These are phyloP conservation scores for Montipora sp. DNA, from an alignment of 64 coral and sea anemone species.

Conservation along the genomic window DNA sequence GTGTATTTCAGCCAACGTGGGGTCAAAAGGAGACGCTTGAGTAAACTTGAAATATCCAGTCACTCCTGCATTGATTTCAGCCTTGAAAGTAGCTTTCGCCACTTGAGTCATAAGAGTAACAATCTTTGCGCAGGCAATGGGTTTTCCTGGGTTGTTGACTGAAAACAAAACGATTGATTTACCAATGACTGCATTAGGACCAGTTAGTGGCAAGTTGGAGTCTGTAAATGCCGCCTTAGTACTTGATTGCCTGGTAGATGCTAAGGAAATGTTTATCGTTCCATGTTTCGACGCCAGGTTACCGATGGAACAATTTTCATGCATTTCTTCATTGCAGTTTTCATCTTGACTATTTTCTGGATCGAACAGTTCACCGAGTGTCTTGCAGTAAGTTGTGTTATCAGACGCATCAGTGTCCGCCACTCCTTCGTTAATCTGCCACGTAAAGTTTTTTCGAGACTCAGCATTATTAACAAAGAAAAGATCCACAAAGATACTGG, in stretches of 20 bases:
- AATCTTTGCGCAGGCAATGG: slow-evolving; percentile 85
- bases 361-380: slow-evolving; percentile 53
- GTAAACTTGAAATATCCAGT: slow-evolving; percentile 70
- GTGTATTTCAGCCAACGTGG: slow-evolving; percentile 38
- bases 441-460: slow-evolving; percentile 17
- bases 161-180: slow-evolving; percentile 58
- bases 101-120: slow-evolving; percentile 21
- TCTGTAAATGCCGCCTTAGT: slow-evolving; percentile 67
- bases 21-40: slow-evolving; percentile 85
- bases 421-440: slow-evolving; percentile 53
- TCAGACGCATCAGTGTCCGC: not conserved
- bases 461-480: slow-evolving; percentile 73
- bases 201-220: slow-evolving; percentile 65
- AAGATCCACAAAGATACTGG: slow-evolving; percentile 60
- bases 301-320: slow-evolving; percentile 65
- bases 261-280: slow-evolving; percentile 18
- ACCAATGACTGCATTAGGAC: slow-evolving; percentile 42
- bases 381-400: slow-evolving; percentile 44
- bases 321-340: slow-evolving; percentile 50
- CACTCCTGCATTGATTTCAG: slow-evolving; percentile 56
- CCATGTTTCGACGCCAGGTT: slow-evolving; percentile 70
- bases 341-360: slow-evolving; percentile 4
- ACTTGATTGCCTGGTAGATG: not conserved
- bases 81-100: slow-evolving; percentile 65
- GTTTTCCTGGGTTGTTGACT: not conserved